phyloP scores from a whole-genome alignment of 1,140 invertebrate genomes.

The Drosophila novamexicana region DNA sequence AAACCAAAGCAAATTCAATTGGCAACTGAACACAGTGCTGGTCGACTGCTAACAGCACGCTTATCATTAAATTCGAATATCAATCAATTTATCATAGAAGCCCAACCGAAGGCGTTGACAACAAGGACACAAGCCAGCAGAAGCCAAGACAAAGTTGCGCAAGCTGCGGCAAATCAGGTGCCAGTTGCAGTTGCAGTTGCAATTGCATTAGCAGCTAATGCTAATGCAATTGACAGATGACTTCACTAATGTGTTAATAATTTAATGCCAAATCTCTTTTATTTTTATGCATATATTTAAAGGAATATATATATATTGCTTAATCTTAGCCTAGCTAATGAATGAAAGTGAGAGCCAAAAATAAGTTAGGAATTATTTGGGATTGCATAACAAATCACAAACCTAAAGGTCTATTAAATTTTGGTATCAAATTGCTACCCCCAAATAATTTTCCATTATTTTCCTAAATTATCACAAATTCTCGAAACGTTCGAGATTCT shows the following conservation, averaged over 20 bases:
- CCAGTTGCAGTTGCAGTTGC: constrained; percentile 25
- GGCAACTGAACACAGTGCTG: constrained; percentile 46
- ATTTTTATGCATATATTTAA: too few species aligned
- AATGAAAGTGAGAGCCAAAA: too few species aligned
- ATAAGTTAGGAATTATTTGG: too few species aligned
- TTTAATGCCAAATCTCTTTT: constrained; percentile 3
- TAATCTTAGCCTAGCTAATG: too few species aligned
- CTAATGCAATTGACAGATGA: constrained; percentile 41
- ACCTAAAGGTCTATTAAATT: too few species aligned
- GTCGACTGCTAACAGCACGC: constrained; percentile 34
- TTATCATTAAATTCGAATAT: constrained; percentile 83
- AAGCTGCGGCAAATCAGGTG: constrained; percentile 15
- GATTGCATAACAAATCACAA: too few species aligned
- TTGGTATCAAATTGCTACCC: too few species aligned
- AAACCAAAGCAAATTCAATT: constrained; percentile 68
- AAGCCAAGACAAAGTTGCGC: neutral
- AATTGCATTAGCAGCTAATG: constrained; percentile 30
- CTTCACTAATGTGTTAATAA: constrained; percentile 39
- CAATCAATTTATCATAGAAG: constrained; percentile 80
- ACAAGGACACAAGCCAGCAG: constrained; percentile 35
- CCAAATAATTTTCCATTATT: too few species aligned
- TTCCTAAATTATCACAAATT: too few species aligned
- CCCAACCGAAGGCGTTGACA: constrained; percentile 10
- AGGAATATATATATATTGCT: too few species aligned
- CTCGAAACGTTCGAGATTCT: too few species aligned